phyloP scores from a whole-genome alignment of 2,797 vertebrate species.

The Toxotes lorentzi region DNA sequence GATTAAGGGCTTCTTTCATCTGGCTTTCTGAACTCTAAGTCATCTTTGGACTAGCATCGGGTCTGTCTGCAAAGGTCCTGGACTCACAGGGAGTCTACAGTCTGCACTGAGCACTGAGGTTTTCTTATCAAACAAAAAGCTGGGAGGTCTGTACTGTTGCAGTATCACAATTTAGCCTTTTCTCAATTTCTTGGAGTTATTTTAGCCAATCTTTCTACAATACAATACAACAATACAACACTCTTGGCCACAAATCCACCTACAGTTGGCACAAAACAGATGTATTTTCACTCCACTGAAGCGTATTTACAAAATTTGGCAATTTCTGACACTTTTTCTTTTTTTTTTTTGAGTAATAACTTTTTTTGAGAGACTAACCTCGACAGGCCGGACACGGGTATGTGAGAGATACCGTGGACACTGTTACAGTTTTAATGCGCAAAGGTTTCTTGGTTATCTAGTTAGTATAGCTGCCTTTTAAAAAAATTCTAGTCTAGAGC shows the following conservation, averaged over 20 bases:
- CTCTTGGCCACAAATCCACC: not conserved
- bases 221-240: not conserved
- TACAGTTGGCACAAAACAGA: not conserved
- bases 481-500: not conserved
- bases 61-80: not conserved
- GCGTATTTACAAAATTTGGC: not conserved
- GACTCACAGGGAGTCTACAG: not conserved
- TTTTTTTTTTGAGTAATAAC: not conserved
- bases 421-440: not conserved
- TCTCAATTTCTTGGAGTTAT: not conserved
- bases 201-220: not conserved
- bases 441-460: slow-evolving; percentile 21
- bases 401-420: not conserved
- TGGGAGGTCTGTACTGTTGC: not conserved
- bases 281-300: not conserved
- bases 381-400: not conserved
- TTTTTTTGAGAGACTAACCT: not conserved
- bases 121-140: not conserved
- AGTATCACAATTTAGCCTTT: too few relatives aligned
- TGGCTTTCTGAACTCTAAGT: not conserved
- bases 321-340: not conserved
- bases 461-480: slow-evolving; percentile 23
- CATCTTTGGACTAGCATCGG: too few relatives aligned
- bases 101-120: not conserved
- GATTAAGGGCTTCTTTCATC: not conserved